Base-by-base conservation (phyloP, 2,888 invertebrate species). In the Tethea ocularis region DNA sequence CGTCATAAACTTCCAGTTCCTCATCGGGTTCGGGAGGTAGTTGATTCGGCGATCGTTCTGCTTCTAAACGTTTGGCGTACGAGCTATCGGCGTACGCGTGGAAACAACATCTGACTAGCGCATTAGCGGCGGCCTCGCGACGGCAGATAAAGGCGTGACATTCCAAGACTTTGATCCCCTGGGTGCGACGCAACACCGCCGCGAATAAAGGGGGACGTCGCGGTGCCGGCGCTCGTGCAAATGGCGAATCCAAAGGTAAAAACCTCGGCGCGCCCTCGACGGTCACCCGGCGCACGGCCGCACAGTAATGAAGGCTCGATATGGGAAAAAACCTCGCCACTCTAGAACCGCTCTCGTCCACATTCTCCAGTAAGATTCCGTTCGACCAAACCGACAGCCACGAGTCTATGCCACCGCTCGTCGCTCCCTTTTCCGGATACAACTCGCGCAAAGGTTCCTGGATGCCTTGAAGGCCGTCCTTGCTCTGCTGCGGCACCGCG, bases 121-220 rank as follows among this genome's bases (percentile, higher is more conserved):
- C 99, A 89, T 99, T 98, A 66, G 99, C 99, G 54, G 99, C 99
- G 83, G 98, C 97, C 87, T 98, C 98, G 61, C 98, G 96, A 75
- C 98, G 98, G 91, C 99, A 98, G 80, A 99, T 98, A 90, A 99
- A 99, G 67, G 99, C 98, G 93, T 99, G 99, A 93, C 99, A 99
- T 93, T 99, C 99, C 66, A 99, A 94, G 60, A 99, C 99, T 91
- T 99, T 99, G 75, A 99, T 99, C 58, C 99, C 99, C 56, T 97
- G 97, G 54, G 99, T 99, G 69, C 99, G 95, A 56, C 99, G 95
- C 74, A 99, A 93, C 65, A 99, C 99, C 75, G 99, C 99, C 51
- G 99, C 99, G 88, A 99, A 98, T 64, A 99, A 94, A 29, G 99
- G 99, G 60, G 99, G 99, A 87, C 99, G 99, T 68, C 97, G 96